Percentiles rank a stretch among this genome's conserved stretches.
These are phyloP conservation scores for Notodonta ziczac DNA, from an alignment of 2,888 invertebrate species.

Conservation along the genomic window DNA sequence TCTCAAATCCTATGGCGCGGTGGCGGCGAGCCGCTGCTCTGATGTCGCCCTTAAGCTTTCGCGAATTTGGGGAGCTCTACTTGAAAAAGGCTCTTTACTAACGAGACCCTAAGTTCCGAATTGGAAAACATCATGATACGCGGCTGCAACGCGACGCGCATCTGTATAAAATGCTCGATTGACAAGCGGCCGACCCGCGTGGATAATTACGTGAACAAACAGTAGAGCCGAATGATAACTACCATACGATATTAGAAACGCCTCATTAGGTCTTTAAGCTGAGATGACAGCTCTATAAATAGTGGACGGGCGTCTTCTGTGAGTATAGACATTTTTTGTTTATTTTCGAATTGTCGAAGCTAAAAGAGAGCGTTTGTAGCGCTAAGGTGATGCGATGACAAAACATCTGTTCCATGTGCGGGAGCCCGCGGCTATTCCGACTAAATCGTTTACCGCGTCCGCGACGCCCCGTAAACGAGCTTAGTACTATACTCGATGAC, in stretches of 20 bases:
- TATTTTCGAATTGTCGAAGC: constrained; percentile 61
- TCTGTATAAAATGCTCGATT: constrained; percentile 21
- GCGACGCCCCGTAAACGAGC: constrained; percentile 73
- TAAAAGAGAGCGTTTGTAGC: constrained; percentile 62
- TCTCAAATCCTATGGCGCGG: constrained; percentile 54
- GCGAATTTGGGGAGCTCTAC: constrained; percentile 26
- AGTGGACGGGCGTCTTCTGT: constrained; percentile 59
- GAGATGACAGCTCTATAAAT: constrained; percentile 80
- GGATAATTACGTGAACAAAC: constrained; percentile 75
- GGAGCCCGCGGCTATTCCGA: constrained; percentile 57
- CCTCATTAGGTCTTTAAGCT: constrained; percentile 81
- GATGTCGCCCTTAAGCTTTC: constrained; percentile 45
- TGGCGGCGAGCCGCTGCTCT: constrained; percentile 29
- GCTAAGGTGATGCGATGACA: constrained; percentile 62
- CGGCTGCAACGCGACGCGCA: constrained; percentile 8
- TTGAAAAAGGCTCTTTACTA: constrained; percentile 24
- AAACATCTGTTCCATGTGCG: constrained; percentile 75
- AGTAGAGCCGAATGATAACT: constrained; percentile 67
- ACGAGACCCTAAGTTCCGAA: constrained; percentile 9
- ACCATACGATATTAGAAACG: constrained; percentile 77
- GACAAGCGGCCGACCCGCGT: constrained; percentile 38
- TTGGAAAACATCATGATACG: not conserved
- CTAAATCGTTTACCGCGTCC: constrained; percentile 73
- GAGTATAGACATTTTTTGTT: constrained; percentile 62
- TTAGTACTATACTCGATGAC: constrained; percentile 77